phyloP scores from a whole-genome alignment of 37 sponge, comb jelly and placozoan species.

The Petrosia ficiformis region DNA sequence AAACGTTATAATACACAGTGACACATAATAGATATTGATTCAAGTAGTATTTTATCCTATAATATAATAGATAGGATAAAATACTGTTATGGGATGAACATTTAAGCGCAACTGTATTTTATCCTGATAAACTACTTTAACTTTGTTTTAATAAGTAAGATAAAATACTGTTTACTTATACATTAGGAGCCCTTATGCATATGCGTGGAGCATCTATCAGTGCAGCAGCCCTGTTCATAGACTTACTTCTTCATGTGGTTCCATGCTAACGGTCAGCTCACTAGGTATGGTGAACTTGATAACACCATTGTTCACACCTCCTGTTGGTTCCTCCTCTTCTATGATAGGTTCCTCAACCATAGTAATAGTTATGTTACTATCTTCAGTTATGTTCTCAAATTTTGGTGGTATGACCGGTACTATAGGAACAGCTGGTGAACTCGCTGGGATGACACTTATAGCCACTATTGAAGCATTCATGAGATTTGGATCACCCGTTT shows the following conservation, averaged over 20 bases:
- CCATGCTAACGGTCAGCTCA: constrained; percentile 16
- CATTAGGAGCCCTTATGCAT: too few species aligned
- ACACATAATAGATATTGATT: too few species aligned
- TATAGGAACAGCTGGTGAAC: constrained; percentile 45
- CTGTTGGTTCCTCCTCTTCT: not conserved
- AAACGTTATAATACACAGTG: too few species aligned
- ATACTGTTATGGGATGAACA: too few species aligned
- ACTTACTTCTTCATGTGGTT: constrained; percentile 31
- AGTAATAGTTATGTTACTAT: constrained; percentile 15
- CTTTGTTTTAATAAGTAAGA: too few species aligned
- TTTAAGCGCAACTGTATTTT: too few species aligned
- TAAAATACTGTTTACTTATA: too few species aligned
- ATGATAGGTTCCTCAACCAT: constrained; percentile 2
- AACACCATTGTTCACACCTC: not conserved
- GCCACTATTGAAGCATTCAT: constrained; percentile 56
- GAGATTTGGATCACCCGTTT: constrained; percentile 30
- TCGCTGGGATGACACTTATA: constrained; percentile 37
- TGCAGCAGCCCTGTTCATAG: not conserved
- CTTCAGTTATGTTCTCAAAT: constrained; percentile 32
- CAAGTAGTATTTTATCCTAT: too few species aligned
- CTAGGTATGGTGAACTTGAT: constrained; percentile 30
- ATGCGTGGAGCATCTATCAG: too few species aligned
- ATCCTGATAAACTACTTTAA: too few species aligned
- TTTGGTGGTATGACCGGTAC: constrained; percentile 62
- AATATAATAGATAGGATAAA: too few species aligned